These are phyloP conservation scores for Phenacoccus solenopsis DNA, from an alignment of 1,140 invertebrate species.

Conservation along the genomic window DNA sequence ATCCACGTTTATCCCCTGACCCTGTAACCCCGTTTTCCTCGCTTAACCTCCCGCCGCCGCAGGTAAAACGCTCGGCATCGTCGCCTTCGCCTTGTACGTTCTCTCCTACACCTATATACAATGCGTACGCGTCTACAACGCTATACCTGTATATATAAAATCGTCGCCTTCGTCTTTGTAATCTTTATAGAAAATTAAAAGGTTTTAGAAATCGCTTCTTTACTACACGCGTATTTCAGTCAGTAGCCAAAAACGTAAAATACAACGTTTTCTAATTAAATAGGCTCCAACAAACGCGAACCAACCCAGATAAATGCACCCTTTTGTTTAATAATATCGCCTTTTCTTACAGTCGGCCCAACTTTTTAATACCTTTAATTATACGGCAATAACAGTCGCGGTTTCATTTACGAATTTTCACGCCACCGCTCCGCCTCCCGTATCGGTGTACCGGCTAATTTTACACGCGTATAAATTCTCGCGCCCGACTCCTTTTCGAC, in stretches of 20 bases:
- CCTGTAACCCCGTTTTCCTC: slow-evolving; percentile 5
- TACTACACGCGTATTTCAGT: not conserved
- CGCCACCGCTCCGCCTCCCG: too few species aligned
- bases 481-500: not conserved
- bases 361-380: not conserved
- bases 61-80: too few species aligned
- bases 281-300: not conserved
- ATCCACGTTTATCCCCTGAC: not conserved
- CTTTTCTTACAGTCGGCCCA: not conserved
- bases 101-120: too few species aligned
- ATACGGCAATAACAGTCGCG: slow-evolving; percentile 1
- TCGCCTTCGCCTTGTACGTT: too few species aligned
- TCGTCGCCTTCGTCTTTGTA: slow-evolving; percentile 13
- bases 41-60: too few species aligned
- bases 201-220: not conserved
- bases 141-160: not conserved
- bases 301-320: not conserved
- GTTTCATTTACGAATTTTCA: not conserved
- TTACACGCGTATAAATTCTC: not conserved
- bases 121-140: too few species aligned
- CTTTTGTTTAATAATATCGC: slow-evolving; percentile 8
- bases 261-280: slow-evolving; percentile 11
- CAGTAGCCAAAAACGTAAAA: not conserved
- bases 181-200: slow-evolving; percentile 8
- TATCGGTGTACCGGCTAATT: not conserved